Evolutionary conservation across 2,888 invertebrate genomes (phyloP).

Genomic region (Nemotelus nigrinus): DNA sequence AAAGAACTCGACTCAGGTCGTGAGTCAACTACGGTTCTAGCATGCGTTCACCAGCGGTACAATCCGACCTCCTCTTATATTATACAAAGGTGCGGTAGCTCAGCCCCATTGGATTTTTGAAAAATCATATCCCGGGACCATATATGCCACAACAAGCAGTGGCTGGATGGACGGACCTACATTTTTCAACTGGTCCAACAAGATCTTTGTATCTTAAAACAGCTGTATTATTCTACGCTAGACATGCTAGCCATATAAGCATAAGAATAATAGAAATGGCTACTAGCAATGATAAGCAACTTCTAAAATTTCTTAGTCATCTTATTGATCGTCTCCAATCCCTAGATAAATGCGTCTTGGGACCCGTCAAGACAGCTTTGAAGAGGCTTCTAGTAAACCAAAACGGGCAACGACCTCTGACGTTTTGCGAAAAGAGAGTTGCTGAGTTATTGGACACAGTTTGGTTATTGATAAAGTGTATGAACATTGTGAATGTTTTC

Average conservation of each 20-base stretch:
- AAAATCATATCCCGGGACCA: conserved; percentile 39
- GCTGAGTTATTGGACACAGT: conserved; percentile 20
- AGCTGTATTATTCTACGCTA: conserved; percentile 41
- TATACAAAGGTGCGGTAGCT: conserved; percentile 43
- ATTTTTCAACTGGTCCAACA: conserved; percentile 21
- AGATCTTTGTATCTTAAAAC: conserved; percentile 20
- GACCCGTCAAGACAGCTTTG: conserved; percentile 43
- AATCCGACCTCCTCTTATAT: conserved; percentile 10
- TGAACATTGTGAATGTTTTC: conserved; percentile 10
- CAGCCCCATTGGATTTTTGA: conserved; percentile 28
- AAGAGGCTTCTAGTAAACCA: conserved; percentile 34
- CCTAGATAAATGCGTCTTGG: conserved; percentile 40
- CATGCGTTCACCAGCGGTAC: too few relatives aligned
- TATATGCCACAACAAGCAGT: conserved; percentile 42
- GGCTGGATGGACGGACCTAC: conserved; percentile 18
- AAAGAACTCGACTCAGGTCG: conserved; percentile 40
- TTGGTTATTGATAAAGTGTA: conserved; percentile 17
- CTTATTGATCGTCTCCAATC: conserved; percentile 42
- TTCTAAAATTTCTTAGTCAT: conserved; percentile 38
- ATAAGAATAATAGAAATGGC: conserved; percentile 45
- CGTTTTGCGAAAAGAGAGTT: conserved; percentile 10
- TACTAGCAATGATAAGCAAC: conserved; percentile 43
- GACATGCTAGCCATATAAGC: conserved; percentile 46
- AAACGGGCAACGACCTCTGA: conserved; percentile 23
- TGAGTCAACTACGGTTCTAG: conserved; percentile 6